Evolutionary conservation across 2,113 vertebrate genomes (phyloP).

Genomic region (Paramormyrops kingsleyae): DNA sequence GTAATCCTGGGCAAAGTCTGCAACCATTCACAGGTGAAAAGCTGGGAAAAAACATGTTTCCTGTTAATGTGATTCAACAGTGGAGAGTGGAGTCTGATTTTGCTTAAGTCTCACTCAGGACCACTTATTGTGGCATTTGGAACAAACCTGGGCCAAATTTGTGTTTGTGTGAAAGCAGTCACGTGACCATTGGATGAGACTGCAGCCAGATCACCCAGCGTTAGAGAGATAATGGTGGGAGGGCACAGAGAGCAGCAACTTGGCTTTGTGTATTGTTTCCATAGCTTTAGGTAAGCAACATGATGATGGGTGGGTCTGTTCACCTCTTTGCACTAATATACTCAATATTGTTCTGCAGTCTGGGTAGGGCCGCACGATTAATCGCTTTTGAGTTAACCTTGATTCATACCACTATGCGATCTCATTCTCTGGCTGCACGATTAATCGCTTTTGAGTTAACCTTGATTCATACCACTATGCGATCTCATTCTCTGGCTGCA

Average conservation of each 20-base stretch:
- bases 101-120: background rate
- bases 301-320: background rate
- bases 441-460: background rate
- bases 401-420: background rate
- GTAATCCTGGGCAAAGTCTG: background rate
- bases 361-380: background rate
- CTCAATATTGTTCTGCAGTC: background rate
- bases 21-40: background rate
- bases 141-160: background rate
- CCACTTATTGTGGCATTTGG: background rate
- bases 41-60: background rate
- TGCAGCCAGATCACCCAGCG: slow-evolving; percentile 33
- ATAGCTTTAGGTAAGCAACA: background rate
- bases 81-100: background rate
- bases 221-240: background rate
- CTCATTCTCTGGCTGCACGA: background rate
- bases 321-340: background rate
- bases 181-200: background rate
- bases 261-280: background rate
- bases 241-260: background rate
- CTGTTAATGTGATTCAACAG: background rate
- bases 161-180: background rate
- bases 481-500: background rate
- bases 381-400: background rate
- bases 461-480: background rate